Conservation (phyloP, 64 coral and sea anemone species). For the Porites australiensis region DNA sequence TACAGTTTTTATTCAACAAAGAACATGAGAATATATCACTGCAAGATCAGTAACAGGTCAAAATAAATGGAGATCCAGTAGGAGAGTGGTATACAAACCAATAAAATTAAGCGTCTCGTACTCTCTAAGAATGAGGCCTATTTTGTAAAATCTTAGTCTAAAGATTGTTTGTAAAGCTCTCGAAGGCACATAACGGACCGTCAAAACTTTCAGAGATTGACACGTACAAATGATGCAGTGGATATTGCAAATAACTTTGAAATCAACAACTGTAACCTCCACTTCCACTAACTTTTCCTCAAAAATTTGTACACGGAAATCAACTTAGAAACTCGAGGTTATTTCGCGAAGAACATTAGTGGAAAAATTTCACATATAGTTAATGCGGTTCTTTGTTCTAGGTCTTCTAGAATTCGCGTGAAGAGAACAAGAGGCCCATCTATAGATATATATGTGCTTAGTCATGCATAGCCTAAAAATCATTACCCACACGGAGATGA, state of each 20-base stretch:
- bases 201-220: neutral
- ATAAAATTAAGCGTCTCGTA: neutral
- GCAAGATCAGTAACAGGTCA: slow-evolving; percentile 11
- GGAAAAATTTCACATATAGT: neutral
- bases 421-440: neutral
- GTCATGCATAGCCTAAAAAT: neutral
- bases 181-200: neutral
- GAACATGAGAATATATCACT: slow-evolving; percentile 20
- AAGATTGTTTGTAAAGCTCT: neutral
- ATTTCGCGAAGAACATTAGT: neutral
- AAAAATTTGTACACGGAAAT: neutral
- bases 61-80: slow-evolving; percentile 1
- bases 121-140: neutral
- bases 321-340: neutral
- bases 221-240: neutral
- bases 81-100: neutral
- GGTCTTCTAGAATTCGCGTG: neutral
- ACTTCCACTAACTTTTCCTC: neutral
- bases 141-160: neutral
- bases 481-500: too few species aligned
- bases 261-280: neutral
- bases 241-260: neutral
- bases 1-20: neutral
- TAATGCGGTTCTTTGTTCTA: neutral
- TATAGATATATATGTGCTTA: neutral